Evolutionary conservation across 2,113 vertebrate species (phyloP).

Genomic region (Ellobius talpinus): DNA sequence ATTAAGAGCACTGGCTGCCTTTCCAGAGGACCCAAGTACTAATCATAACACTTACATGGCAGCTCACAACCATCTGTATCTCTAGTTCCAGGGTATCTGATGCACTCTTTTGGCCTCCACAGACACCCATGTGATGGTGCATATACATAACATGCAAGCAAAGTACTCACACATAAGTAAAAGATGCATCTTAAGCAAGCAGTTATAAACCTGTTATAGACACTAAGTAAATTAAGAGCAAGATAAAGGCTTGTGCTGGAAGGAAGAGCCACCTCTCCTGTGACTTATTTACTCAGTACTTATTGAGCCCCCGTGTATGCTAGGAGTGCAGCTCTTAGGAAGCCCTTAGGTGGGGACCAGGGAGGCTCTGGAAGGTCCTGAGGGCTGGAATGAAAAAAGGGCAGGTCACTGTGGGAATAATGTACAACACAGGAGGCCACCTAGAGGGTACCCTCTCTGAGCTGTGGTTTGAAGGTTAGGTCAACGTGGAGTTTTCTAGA

Average conservation of each 20-base stretch:
- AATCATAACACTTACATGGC: not conserved
- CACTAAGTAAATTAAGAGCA: not conserved
- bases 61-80: not conserved
- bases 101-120: not conserved
- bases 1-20: no score
- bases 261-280: not conserved
- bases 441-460: not conserved
- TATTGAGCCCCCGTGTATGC: not conserved
- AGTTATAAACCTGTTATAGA: not conserved
- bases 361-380: not conserved
- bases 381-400: not conserved
- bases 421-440: not conserved
- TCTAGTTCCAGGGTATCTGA: not conserved
- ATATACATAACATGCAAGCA: not conserved
- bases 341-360: not conserved
- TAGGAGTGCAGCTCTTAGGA: not conserved
- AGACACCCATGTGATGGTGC: not conserved
- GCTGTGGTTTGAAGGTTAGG: slow-evolving; percentile 26
- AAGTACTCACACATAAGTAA: not conserved
- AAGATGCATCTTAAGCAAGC: not conserved
- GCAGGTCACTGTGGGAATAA: not conserved
- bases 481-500: not conserved
- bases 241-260: not conserved
- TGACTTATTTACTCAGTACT: slow-evolving; percentile 45
- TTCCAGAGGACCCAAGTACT: not conserved